Evolutionary conservation across 1,140 invertebrate species (phyloP).

Genomic region (Aphaenogaster rudis): DNA sequence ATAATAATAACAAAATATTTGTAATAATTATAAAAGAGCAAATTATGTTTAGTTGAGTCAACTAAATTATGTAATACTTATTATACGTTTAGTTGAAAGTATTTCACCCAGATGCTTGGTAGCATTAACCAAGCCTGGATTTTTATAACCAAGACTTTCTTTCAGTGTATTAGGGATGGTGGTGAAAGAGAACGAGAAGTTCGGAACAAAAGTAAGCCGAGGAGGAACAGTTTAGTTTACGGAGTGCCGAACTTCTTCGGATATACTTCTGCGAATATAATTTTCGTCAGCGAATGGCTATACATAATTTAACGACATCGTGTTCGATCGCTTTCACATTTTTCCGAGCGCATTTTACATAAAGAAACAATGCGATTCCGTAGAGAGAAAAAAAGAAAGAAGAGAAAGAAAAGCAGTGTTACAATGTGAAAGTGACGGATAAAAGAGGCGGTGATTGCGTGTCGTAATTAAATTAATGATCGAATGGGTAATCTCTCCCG

Average conservation of each 20-base stretch:
- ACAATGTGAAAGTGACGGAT: slow-evolving; percentile 46
- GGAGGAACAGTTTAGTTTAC: background rate
- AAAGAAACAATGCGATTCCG: slow-evolving; percentile 42
- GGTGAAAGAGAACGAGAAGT: background rate
- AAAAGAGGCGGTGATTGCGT: slow-evolving; percentile 37
- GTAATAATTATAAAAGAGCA: too few relatives aligned
- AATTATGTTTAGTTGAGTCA: too few relatives aligned
- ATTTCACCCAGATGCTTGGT: too few relatives aligned
- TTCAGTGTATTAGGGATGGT: too few relatives aligned
- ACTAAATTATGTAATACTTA: too few relatives aligned
- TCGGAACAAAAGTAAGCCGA: background rate
- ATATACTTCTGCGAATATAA: slow-evolving; percentile 2
- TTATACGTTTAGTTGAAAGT: too few relatives aligned
- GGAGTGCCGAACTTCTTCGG: background rate
- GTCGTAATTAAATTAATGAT: slow-evolving; percentile 60
- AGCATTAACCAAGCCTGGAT: too few relatives aligned
- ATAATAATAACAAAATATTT: too few relatives aligned
- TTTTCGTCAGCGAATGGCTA: slow-evolving; percentile 19
- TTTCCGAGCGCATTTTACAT: slow-evolving; percentile 41
- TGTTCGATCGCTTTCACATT: slow-evolving; percentile 52
- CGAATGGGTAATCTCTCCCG: slow-evolving; percentile 33
- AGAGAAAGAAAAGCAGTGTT: background rate
- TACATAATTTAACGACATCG: slow-evolving; percentile 24
- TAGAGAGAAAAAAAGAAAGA: background rate
- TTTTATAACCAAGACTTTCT: too few relatives aligned